Percentiles rank a stretch among this genome's conserved stretches.
phyloP scores from a whole-genome alignment of 2,797 vertebrate species.

The Ctenopoma kingsleyae region DNA sequence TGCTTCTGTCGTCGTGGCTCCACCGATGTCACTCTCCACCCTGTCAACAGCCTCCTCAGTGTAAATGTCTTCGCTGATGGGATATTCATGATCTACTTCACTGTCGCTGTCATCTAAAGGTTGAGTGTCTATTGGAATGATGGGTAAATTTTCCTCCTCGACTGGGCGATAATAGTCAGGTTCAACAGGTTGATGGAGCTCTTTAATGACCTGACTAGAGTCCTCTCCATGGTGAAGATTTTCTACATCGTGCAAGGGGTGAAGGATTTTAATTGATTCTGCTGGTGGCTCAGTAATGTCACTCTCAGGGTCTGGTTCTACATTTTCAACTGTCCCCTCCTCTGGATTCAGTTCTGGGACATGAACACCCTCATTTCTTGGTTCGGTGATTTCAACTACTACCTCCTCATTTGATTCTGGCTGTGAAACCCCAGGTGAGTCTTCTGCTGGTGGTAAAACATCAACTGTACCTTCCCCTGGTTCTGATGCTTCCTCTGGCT shows the following conservation, averaged over 20 bases:
- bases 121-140: constrained; percentile 31
- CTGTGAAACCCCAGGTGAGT: constrained; percentile 19
- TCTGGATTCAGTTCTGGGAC: constrained; percentile 34
- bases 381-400: constrained; percentile 7
- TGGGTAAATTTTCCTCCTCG: constrained; percentile 51
- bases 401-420: constrained; percentile 14
- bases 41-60: not conserved
- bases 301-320: constrained; percentile 30
- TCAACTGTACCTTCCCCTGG: constrained; percentile 5
- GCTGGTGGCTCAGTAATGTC: constrained; percentile 53
- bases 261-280: constrained; percentile 67
- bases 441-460: not conserved
- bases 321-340: constrained; percentile 5
- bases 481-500: constrained; percentile 31
- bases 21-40: constrained; percentile 1
- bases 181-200: constrained; percentile 19
- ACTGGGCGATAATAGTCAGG: constrained; percentile 24
- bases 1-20: constrained; percentile 1
- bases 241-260: constrained; percentile 24
- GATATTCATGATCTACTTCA: constrained; percentile 7
- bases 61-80: constrained; percentile 21
- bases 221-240: constrained; percentile 36
- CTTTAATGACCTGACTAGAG: constrained; percentile 29
- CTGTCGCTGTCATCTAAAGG: constrained; percentile 13
- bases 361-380: not conserved